Conservation (phyloP, 2,797 vertebrate genomes). For the Garrulus glandarius region DNA sequence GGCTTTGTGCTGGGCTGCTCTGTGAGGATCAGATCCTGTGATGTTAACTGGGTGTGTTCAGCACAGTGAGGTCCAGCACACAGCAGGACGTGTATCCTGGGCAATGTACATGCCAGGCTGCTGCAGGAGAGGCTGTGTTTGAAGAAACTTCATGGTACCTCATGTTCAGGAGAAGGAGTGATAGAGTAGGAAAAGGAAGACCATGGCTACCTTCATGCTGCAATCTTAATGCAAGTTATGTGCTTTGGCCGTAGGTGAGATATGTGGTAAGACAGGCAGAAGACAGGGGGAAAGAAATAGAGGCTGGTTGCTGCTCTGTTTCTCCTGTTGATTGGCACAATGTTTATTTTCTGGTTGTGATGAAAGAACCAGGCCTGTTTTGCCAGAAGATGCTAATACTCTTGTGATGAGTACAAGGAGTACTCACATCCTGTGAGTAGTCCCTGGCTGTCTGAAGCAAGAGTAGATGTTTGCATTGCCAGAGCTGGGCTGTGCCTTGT, state of each 20-base stretch:
- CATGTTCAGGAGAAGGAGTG: not conserved
- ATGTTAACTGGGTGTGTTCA: not conserved
- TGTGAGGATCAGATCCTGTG: not conserved
- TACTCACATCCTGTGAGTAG: not conserved
- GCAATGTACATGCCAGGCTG: accelerated
- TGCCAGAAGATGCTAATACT: not conserved
- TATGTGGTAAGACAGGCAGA: not conserved
- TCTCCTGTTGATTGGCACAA: not conserved
- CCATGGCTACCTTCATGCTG: not conserved
- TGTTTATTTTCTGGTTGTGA: not conserved
- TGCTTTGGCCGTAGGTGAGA: not conserved
- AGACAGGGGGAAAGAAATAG: not conserved
- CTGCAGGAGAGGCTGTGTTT: not conserved
- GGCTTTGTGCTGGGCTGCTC: not conserved
- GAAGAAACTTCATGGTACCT: not conserved
- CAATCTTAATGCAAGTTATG: not conserved
- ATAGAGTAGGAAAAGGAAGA: not conserved
- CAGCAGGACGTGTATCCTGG: accelerated
- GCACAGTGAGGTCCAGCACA: not conserved
- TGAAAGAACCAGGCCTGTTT: not conserved
- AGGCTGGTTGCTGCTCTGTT: not conserved
- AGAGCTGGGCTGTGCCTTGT: not conserved
- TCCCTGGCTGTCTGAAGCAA: not conserved
- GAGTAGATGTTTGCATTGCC: not conserved
- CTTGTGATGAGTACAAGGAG: not conserved